These are phyloP conservation scores for Chloropsis hardwickii DNA, from an alignment of 2,113 vertebrate genomes.

Conservation along the genomic window DNA sequence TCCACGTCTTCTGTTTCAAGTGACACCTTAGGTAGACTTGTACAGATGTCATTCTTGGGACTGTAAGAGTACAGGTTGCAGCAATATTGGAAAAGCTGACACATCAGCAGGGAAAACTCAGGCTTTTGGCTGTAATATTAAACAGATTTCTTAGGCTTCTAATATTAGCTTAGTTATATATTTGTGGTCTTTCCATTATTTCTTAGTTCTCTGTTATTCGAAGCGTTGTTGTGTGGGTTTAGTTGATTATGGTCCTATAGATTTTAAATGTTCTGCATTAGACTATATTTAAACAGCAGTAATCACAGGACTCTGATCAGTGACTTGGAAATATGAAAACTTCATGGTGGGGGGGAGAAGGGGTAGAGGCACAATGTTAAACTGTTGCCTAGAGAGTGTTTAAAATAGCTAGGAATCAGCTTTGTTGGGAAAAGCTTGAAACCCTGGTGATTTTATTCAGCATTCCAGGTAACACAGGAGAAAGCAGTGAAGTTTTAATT, in stretches of 20 bases:
- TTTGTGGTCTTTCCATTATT: background rate
- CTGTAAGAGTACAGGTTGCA: background rate
- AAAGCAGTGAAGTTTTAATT: background rate
- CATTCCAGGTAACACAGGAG: background rate
- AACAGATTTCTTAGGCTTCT: background rate
- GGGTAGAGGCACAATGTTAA: background rate
- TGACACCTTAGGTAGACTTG: background rate
- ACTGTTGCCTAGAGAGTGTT: background rate
- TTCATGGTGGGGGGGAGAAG: background rate
- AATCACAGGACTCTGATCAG: background rate
- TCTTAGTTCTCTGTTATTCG: background rate
- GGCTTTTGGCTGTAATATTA: background rate
- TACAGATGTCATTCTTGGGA: background rate
- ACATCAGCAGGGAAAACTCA: background rate
- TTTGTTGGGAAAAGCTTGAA: slow-evolving; percentile 1
- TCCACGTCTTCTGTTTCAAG: background rate
- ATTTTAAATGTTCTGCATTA: background rate
- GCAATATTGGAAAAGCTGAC: background rate
- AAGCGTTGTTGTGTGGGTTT: background rate
- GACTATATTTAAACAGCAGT: background rate
- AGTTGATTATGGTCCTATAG: background rate
- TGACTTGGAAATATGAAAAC: slow-evolving; percentile 13
- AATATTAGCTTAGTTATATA: background rate
- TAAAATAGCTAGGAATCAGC: slow-evolving; percentile 15
- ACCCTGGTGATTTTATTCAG: background rate